Evolutionary conservation across 1,140 invertebrate genomes (phyloP), one percentile per base, ranked within the genome.

Genomic region (Scaptodrosophila lebanonensis): DNA sequence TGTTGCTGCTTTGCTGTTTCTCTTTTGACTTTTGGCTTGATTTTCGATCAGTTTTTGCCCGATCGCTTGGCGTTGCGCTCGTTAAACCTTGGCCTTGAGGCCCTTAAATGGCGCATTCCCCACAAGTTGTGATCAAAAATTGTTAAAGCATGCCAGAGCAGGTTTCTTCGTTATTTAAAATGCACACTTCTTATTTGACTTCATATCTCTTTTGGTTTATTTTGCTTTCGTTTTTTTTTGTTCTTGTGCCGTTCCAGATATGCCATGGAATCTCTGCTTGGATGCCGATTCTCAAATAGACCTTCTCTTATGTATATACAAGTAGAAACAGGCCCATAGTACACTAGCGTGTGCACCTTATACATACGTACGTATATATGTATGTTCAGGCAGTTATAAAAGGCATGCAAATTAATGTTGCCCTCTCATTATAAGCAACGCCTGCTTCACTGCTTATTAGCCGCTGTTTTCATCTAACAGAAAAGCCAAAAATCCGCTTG

Each of bases 71-170:
- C n/a, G 4, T 38, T 38, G 27, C 30, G 54, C 65, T 67, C 38
- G 62, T 65, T 66, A 84, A 84, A 84, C 82, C 82, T 84, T 84
- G 82, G 82, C 82, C 82, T 84, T 84, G 82, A 84, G 68, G 82
- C 82, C 82, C 82, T 84, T 84, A 84, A 84, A 84, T 83, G 68
- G 71, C 22, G 53, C 45, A 52, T 58, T 58, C 27, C 53, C 20
- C 47, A 18, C 60, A 33, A 35, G 35, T 40, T 70, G 67, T 57
- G 56, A 47, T 53, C 29, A 15, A 57, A 57, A 62, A 52, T 43
- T 51, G 30, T 33, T 48, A 13, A n/a, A n/a, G 11, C 3, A 17
- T 7, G 33, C 7, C 30, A 63, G 49, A 63, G 53, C 59, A 52
- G 36, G 73, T 69, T 73, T 49, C 44, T 63, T n/a, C n/a, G 40